Conservation (phyloP, 2,888 invertebrate species). For the Eristalis intricaria region DNA sequence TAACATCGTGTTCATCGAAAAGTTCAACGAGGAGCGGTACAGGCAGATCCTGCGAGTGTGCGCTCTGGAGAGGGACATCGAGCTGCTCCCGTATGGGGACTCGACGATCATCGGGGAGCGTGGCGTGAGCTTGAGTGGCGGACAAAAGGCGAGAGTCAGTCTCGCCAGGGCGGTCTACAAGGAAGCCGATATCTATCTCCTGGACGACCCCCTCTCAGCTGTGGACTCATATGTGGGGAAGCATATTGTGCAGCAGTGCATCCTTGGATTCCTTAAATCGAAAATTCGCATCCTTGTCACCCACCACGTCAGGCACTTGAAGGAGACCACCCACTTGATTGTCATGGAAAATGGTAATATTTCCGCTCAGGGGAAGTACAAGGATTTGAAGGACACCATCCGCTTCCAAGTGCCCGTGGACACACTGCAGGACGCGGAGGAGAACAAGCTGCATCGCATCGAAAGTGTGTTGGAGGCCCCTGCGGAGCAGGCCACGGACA, state of each 20-base stretch:
- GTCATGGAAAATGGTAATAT: slow-evolving; percentile 82
- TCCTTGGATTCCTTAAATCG: slow-evolving; percentile 82
- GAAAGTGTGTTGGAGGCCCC: slow-evolving; percentile 17
- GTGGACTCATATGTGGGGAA: slow-evolving; percentile 88
- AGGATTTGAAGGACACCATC: slow-evolving; percentile 80
- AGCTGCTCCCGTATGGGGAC: slow-evolving; percentile 83
- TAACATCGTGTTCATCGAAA: slow-evolving; percentile 92
- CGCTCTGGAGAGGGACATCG: slow-evolving; percentile 84
- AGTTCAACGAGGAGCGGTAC: slow-evolving; percentile 83
- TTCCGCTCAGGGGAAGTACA: slow-evolving; percentile 72
- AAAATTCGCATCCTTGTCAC: slow-evolving; percentile 87
- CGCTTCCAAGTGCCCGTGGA: slow-evolving; percentile 6
- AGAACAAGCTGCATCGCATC: slow-evolving; percentile 18
- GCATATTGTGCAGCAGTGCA: slow-evolving; percentile 87
- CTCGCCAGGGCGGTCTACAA: slow-evolving; percentile 87
- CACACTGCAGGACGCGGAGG: slow-evolving; percentile 15
- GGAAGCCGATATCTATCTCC: slow-evolving; percentile 86
- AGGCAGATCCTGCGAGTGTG: slow-evolving; percentile 82
- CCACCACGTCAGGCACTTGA: slow-evolving; percentile 84
- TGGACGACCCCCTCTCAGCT: slow-evolving; percentile 89
- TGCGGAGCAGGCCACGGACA: slow-evolving; percentile 59
- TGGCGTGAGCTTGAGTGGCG: slow-evolving; percentile 86
- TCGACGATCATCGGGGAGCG: slow-evolving; percentile 83
- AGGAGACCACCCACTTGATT: slow-evolving; percentile 81
- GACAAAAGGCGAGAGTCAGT: slow-evolving; percentile 88